These are phyloP conservation scores for Gerris buenoi DNA, from an alignment of 1,140 invertebrate genomes.

Conservation along the genomic window DNA sequence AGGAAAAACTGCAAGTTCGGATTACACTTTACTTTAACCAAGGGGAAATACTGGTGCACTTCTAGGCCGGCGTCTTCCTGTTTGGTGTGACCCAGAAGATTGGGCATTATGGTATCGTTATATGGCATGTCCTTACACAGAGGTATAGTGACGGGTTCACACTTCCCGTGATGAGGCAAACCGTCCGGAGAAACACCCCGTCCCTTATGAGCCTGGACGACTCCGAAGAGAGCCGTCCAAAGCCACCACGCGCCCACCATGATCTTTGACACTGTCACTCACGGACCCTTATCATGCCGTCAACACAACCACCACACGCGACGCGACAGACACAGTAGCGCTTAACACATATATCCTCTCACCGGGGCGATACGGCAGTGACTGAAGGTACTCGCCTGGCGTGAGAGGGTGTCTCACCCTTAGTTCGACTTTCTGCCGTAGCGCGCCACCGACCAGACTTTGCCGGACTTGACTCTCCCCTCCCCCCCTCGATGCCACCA, in stretches of 20 bases:
- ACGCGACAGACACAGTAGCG: not conserved
- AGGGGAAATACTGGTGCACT: constrained; percentile 81
- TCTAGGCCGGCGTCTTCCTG: constrained; percentile 87
- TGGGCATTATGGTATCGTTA: constrained; percentile 93
- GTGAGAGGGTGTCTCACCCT: not conserved
- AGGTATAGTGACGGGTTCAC: constrained; percentile 82
- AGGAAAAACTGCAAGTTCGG: constrained; percentile 87
- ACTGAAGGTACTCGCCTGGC: not conserved
- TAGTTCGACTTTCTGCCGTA: not conserved
- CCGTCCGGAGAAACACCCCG: constrained; percentile 12
- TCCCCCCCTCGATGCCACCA: not conserved
- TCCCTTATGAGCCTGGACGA: not conserved
- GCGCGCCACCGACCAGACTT: not conserved
- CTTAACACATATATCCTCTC: not conserved
- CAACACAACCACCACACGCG: not conserved
- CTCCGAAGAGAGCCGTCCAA: not conserved
- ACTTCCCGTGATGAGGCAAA: constrained; percentile 60
- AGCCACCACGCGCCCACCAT: not conserved
- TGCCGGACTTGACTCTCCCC: not conserved
- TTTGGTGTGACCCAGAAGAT: constrained; percentile 77
- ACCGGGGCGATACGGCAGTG: not conserved
- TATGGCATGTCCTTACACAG: constrained; percentile 85
- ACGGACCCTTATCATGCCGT: not conserved
- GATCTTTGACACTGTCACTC: not conserved
- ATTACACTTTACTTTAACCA: constrained; percentile 93